Evolutionary conservation across 2,113 vertebrate genomes (phyloP).

Genomic region (Hypanus sabinus): DNA sequence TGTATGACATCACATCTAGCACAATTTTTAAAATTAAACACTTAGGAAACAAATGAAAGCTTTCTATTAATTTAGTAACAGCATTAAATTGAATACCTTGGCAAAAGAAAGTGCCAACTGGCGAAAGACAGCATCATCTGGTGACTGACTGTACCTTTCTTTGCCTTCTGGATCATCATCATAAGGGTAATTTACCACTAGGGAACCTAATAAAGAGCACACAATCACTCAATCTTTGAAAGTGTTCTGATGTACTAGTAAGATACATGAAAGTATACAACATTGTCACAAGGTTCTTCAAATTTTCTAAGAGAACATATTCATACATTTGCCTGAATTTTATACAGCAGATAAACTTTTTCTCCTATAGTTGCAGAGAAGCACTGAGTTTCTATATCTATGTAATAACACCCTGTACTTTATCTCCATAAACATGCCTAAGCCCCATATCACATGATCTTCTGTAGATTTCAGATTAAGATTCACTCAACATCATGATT

Average conservation of each 20-base stretch:
- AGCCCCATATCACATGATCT: no score
- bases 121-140: constrained; percentile 82
- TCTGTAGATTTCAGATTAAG: no score
- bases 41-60: background rate
- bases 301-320: background rate
- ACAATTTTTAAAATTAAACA: background rate
- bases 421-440: no score
- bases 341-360: background rate
- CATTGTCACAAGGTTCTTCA: background rate
- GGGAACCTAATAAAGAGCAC: constrained; percentile 63
- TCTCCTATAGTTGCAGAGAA: background rate
- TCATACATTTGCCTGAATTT: background rate
- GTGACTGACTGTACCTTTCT: constrained; percentile 70
- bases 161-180: constrained; percentile 72
- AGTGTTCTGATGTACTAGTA: background rate
- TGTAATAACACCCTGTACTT: no score
- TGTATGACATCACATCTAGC: no score
- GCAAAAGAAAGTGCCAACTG: constrained; percentile 80
- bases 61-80: background rate
- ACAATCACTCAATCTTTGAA: background rate
- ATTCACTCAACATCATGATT: no score
- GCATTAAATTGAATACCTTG: constrained; percentile 58
- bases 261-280: background rate
- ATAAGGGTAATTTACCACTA: constrained; percentile 95
- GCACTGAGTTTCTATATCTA: background rate